Evolutionary conservation across 1,140 invertebrate genomes (phyloP).

Genomic region (Lethrus apterus): DNA sequence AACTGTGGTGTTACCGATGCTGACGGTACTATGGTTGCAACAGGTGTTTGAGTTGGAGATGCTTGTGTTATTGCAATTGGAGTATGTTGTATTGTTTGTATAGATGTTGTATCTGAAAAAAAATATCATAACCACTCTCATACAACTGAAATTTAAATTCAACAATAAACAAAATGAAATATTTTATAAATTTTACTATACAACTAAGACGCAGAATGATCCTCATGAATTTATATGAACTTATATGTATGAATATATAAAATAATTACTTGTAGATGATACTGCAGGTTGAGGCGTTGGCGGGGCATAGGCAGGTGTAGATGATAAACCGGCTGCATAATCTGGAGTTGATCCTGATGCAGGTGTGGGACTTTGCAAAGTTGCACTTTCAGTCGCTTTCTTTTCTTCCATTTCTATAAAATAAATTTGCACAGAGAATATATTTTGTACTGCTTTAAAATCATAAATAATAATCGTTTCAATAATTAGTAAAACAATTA

Average conservation of each 20-base stretch:
- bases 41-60: slow-evolving; percentile 36
- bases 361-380: slow-evolving; percentile 42
- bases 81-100: slow-evolving; percentile 43
- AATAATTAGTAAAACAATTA: background rate
- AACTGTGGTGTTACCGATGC: slow-evolving; percentile 12
- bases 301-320: slow-evolving; percentile 44
- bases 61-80: slow-evolving; percentile 9
- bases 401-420: slow-evolving; percentile 71
- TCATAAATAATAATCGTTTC: too few relatives aligned
- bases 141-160: too few relatives aligned
- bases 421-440: too few relatives aligned
- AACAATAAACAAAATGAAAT: background rate
- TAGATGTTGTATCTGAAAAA: slow-evolving; percentile 14
- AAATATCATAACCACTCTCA: too few relatives aligned
- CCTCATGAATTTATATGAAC: too few relatives aligned
- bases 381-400: slow-evolving; percentile 54
- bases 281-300: slow-evolving; percentile 34
- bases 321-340: slow-evolving; percentile 44
- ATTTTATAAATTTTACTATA: background rate
- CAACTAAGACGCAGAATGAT: too few relatives aligned
- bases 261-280: slow-evolving; percentile 26
- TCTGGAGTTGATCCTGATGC: slow-evolving; percentile 42
- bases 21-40: slow-evolving; percentile 6
- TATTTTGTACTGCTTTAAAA: too few relatives aligned
- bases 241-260: too few relatives aligned